A percentile compares a stretch with the other conserved stretches of the same genome.
These are phyloP conservation scores for Aphidius ervi DNA, from an alignment of 1,140 invertebrate genomes.

Conservation along the genomic window DNA sequence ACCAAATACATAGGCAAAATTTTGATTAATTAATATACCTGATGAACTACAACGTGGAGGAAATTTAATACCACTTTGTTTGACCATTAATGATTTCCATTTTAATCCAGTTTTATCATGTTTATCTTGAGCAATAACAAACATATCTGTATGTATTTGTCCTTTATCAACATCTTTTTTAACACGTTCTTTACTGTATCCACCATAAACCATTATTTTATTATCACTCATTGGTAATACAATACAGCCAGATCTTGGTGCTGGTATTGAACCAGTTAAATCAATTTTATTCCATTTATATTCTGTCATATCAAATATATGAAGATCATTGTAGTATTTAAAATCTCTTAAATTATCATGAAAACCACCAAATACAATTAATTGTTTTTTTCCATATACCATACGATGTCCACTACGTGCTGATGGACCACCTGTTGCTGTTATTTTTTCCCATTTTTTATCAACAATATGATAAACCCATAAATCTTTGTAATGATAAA, in stretches of 20 bases:
- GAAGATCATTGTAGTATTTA: constrained; percentile 86
- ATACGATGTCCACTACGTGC: constrained; percentile 88
- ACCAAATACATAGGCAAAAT: constrained; percentile 69
- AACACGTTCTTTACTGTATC: constrained; percentile 76
- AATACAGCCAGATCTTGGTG: constrained; percentile 71
- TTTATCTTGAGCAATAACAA: constrained; percentile 66
- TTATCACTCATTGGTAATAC: constrained; percentile 42
- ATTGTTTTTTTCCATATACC: constrained; percentile 71
- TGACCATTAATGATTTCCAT: constrained; percentile 73
- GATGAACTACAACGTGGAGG: constrained; percentile 67
- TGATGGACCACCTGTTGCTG: constrained; percentile 69
- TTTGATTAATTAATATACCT: constrained; percentile 51
- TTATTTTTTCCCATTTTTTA: constrained; percentile 86
- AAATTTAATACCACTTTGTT: constrained; percentile 64
- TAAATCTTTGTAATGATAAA: constrained; percentile 90
- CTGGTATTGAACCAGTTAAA: constrained; percentile 59
- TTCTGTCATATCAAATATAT: constrained; percentile 76
- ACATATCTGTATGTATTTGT: constrained; percentile 78
- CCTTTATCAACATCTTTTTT: constrained; percentile 81
- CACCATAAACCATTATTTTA: constrained; percentile 76
- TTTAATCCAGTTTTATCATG: constrained; percentile 60
- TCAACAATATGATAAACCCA: constrained; percentile 79
- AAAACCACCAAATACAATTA: constrained; percentile 89
- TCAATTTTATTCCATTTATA: constrained; percentile 78
- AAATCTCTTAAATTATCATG: constrained; percentile 84